Conservation (phyloP, 2,888 invertebrate genomes). For the Tenthredo amoena region DNA sequence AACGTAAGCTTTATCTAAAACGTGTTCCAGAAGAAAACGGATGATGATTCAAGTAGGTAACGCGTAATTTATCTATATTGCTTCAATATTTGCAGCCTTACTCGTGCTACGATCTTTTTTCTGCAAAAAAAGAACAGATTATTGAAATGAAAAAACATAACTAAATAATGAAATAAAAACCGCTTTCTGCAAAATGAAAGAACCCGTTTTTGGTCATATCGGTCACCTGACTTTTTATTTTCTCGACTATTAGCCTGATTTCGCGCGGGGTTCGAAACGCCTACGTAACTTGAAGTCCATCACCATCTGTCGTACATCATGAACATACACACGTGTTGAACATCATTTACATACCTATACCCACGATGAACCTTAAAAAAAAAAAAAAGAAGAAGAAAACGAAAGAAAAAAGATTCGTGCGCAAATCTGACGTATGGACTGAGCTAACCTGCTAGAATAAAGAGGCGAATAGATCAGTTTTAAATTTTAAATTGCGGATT, state of each 20-base stretch:
- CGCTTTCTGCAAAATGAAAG: not conserved
- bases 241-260: constrained; percentile 36
- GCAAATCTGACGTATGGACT: constrained; percentile 21
- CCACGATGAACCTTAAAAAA: not conserved
- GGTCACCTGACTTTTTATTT: not conserved
- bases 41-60: not conserved
- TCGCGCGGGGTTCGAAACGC: not conserved
- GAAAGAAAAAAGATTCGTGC: constrained; percentile 5
- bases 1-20: not conserved
- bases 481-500: not conserved
- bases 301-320: not conserved
- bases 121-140: not conserved
- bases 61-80: not conserved
- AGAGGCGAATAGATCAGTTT: not conserved
- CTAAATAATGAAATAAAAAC: not conserved
- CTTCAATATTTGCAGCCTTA: not conserved
- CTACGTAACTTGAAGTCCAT: not conserved
- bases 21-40: not conserved
- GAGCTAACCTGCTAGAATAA: not conserved
- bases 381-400: not conserved
- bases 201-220: not conserved
- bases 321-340: constrained; percentile 16
- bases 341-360: not conserved
- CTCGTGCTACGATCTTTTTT: not conserved
- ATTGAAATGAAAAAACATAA: not conserved